These are phyloP conservation scores for Biston betularia DNA, from an alignment of 2,888 invertebrate species.

Conservation along the genomic window DNA sequence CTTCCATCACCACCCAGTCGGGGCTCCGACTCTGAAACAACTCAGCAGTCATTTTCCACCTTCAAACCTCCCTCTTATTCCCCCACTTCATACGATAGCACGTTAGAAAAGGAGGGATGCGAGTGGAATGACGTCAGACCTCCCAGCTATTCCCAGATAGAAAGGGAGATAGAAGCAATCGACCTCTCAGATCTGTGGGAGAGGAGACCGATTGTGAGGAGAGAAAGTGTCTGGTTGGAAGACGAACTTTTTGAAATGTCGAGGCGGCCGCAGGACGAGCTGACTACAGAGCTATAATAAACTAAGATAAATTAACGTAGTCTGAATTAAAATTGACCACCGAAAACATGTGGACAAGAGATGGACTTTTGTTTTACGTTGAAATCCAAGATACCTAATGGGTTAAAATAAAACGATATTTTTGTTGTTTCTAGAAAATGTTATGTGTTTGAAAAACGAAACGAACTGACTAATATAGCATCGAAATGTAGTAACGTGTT, in stretches of 20 bases:
- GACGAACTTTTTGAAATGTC: constrained; percentile 94
- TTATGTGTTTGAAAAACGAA: constrained; percentile 11
- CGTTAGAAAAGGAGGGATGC: constrained; percentile 78
- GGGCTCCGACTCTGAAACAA: constrained; percentile 73
- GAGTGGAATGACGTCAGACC: constrained; percentile 85
- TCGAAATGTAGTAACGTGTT: constrained; percentile 17
- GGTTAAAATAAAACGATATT: too few relatives aligned
- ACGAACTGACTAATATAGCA: constrained; percentile 29
- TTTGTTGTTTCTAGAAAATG: not conserved
- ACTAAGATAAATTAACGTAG: constrained; percentile 19
- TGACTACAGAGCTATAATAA: constrained; percentile 92
- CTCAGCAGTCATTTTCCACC: constrained; percentile 81
- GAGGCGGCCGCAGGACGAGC: constrained; percentile 95
- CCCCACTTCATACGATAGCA: constrained; percentile 81
- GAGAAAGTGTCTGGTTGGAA: constrained; percentile 89
- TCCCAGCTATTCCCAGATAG: constrained; percentile 81
- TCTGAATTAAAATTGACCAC: constrained; percentile 4
- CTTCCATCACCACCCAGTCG: constrained; percentile 87
- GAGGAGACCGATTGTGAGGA: constrained; percentile 77
- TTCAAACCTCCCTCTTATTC: constrained; percentile 84
- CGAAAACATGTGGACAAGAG: not conserved
- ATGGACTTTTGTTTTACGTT: not conserved
- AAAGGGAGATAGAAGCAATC: constrained; percentile 69
- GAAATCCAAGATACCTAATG: too few relatives aligned
- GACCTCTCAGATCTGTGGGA: constrained; percentile 82